Percentiles rank a stretch among this genome's conserved stretches.
These are phyloP conservation scores for Gambelia wislizenii DNA, from an alignment of 2,797 vertebrate species.

Conservation along the genomic window DNA sequence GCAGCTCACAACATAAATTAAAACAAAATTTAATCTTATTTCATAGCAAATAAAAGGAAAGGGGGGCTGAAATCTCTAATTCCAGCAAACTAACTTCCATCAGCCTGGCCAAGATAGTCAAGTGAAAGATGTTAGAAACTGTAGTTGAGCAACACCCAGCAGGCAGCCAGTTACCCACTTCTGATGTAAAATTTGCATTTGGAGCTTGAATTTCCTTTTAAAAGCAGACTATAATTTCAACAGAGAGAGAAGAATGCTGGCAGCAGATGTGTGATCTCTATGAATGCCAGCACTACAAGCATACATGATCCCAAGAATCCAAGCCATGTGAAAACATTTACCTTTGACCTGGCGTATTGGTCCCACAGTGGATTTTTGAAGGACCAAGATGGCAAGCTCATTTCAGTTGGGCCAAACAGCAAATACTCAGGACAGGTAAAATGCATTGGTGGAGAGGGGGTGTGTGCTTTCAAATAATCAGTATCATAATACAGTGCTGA, in stretches of 20 bases:
- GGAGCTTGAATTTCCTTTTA: not conserved
- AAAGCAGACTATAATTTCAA: conserved; percentile 14
- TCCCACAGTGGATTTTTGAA: conserved; percentile 82
- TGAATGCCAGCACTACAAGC: conserved; percentile 81
- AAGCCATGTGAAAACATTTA: conserved; percentile 79
- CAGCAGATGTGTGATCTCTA: conserved; percentile 82
- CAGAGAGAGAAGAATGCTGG: conserved; percentile 84
- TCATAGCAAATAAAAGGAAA: no score
- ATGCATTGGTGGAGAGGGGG: no score
- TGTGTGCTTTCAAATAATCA: not conserved
- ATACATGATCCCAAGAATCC: conserved; percentile 81
- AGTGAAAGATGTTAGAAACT: not conserved
- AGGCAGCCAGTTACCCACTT: not conserved
- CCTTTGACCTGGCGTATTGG: conserved; percentile 86
- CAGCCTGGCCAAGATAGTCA: not conserved
- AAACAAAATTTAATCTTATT: no score
- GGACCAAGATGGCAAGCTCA: conserved; percentile 75
- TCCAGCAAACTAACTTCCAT: not conserved
- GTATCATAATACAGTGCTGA: not conserved
- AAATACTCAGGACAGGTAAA: conserved; percentile 83
- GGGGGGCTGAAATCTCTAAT: no score
- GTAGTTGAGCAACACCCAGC: not conserved
- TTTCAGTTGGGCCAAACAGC: conserved; percentile 80
- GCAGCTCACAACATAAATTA: no score
- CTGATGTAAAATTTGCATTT: not conserved